Evolutionary conservation across 2,113 vertebrate species (phyloP).

Genomic region (Chloroceryle aenea): DNA sequence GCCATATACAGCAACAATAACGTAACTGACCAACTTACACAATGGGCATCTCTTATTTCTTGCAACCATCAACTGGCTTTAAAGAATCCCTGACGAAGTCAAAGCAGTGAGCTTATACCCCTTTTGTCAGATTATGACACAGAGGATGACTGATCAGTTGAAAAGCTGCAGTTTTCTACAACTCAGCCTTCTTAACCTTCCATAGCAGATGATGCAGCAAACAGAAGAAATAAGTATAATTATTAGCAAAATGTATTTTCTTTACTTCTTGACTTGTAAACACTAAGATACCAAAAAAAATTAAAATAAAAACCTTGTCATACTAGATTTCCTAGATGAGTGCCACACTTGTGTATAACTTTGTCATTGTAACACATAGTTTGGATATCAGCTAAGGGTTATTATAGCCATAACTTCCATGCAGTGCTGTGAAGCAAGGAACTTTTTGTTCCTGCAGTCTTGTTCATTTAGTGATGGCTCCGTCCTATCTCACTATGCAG

Average conservation of each 20-base stretch:
- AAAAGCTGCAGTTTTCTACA: not conserved
- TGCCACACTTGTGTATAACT: not conserved
- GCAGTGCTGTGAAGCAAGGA: not conserved
- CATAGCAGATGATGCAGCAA: not conserved
- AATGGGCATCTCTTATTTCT: not conserved
- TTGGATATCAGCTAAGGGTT: not conserved
- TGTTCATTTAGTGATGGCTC: not conserved
- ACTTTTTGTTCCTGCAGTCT: not conserved
- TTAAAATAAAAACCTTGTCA: not conserved
- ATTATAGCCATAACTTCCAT: not conserved
- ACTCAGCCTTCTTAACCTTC: not conserved
- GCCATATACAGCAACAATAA: not conserved
- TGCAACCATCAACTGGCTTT: not conserved
- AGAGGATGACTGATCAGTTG: not conserved
- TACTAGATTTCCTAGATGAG: not conserved
- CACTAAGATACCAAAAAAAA: not conserved
- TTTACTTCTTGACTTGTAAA: not conserved
- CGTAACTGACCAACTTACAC: accelerated
- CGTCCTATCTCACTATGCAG: not conserved
- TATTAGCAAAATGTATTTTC: not conserved
- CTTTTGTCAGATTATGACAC: not conserved
- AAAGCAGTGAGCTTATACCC: not conserved
- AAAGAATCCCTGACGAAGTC: not conserved
- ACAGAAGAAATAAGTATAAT: not conserved
- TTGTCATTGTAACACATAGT: not conserved